A percentile compares a stretch with the other conserved stretches of the same genome.
Conservation (phyloP, 64 coral and sea anemone genomes). For the Astreopora myriophthalma region DNA sequence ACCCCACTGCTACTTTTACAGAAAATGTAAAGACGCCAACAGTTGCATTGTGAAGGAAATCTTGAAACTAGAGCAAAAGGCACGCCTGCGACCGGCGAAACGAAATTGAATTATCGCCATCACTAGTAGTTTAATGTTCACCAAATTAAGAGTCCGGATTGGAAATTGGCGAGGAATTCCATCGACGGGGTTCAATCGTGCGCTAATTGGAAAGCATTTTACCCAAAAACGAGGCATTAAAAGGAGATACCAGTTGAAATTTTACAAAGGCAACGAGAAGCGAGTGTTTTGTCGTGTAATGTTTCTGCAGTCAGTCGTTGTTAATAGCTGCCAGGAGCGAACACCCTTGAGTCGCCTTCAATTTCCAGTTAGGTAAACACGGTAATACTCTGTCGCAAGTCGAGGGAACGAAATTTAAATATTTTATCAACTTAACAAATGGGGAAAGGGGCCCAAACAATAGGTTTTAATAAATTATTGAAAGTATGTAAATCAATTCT, state of each 20-base stretch:
- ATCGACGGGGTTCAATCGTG: constrained; percentile 66
- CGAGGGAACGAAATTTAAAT: constrained; percentile 99
- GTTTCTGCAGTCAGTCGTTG: background rate
- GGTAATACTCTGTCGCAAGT: constrained; percentile 66
- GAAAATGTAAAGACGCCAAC: constrained; percentile 8
- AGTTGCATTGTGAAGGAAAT: background rate
- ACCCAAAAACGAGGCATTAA: background rate
- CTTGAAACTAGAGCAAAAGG: constrained; percentile 1
- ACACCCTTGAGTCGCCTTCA: constrained; percentile 58
- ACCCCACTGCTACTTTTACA: background rate
- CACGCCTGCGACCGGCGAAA: background rate
- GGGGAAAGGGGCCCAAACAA: constrained; percentile 86
- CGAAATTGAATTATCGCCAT: constrained; percentile 72
- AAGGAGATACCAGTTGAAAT: background rate
- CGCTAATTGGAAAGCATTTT: constrained; percentile 59
- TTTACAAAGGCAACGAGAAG: background rate
- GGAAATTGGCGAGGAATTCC: constrained; percentile 42
- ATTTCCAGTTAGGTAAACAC: constrained; percentile 86
- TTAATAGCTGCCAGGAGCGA: background rate
- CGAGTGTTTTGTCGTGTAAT: background rate
- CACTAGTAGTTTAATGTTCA: constrained; percentile 65
- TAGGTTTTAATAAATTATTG: constrained; percentile 83
- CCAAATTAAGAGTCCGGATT: constrained; percentile 68
- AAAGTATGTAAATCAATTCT: constrained; percentile 98
- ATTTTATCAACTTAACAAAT: constrained; percentile 99